phyloP scores from a whole-genome alignment of 2,888 invertebrate species.

The Synanthedon vespiformis region DNA sequence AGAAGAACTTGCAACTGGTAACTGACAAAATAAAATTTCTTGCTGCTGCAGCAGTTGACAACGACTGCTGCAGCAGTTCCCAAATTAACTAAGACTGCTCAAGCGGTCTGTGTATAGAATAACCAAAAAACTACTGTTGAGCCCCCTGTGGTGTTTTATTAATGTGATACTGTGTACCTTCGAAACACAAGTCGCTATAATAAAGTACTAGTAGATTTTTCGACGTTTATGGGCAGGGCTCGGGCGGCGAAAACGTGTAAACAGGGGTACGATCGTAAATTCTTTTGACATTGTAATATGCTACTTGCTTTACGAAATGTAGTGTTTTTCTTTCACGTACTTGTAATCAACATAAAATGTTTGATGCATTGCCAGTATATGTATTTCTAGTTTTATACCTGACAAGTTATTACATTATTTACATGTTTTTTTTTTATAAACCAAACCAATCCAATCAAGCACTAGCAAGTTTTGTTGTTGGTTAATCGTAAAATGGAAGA shows the following conservation, averaged over 20 bases:
- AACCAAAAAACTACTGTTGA: too few relatives aligned
- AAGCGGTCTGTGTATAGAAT: too few relatives aligned
- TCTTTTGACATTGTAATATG: conserved; percentile 54
- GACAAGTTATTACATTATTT: conserved; percentile 6
- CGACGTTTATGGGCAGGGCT: conserved; percentile 23
- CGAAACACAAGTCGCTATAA: conserved; percentile 14
- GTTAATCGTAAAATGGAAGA: too few relatives aligned
- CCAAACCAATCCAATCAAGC: too few relatives aligned
- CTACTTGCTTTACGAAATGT: conserved; percentile 23
- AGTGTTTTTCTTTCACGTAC: conserved; percentile 7
- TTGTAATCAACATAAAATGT: conserved; percentile 4
- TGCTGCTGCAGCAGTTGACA: too few relatives aligned
- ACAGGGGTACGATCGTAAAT: conserved; percentile 34
- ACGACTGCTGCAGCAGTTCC: too few relatives aligned
- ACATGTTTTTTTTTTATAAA: too few relatives aligned
- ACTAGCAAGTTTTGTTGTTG: too few relatives aligned
- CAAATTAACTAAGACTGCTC: too few relatives aligned
- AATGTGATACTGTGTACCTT: neutral
- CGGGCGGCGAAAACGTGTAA: conserved; percentile 36
- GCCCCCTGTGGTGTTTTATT: too few relatives aligned
- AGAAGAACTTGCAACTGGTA: too few relatives aligned
- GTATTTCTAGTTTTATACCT: conserved; percentile 2
- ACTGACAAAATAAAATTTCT: too few relatives aligned
- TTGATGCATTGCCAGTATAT: conserved; percentile 6
- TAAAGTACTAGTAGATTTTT: conserved; percentile 32